Base-by-base conservation (phyloP, 2,888 invertebrate genomes). In the Crioceris asparagi region DNA sequence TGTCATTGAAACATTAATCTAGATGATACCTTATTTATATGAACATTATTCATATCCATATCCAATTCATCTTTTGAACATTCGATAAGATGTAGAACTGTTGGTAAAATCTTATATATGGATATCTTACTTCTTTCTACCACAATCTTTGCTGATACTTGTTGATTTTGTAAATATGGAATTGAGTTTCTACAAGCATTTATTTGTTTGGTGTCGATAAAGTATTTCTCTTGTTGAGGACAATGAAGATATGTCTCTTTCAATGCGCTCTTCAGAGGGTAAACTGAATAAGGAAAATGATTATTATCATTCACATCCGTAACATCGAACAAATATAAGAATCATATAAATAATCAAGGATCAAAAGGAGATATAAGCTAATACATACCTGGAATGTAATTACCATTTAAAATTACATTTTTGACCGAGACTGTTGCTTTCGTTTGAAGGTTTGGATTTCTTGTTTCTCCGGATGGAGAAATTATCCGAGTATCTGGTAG, bases 131-230 rank as follows among this genome's bases (percentile, higher is more conserved):
- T 48, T 37, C 47, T 42, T 34, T 46, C 42, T 14, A 38, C 17
- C 12, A 46, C 36, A 14, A 41, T 29, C n/a, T 32, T 42, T 17
- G 37, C 31, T 7, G 42, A 40, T 7, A 30, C 35, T 17, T 37
- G 36, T 43, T 45, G 45, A 40, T 50, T 49, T 40, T 53, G 48
- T 16, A 51, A 38, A 39, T 48, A 51, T 26, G 48, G 48, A 35
- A 49, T 49, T 2, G 51, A 39, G 32, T 47, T 51, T 38, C 44
- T 35, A 23, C 43, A 45, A 6, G 40, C 35, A 32, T 42, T 38
- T n/a, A 31, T 36, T 25, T 38, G 11, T 32, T 39, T 44, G 17
- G 39, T 45, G 38, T 46, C 45, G 12, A 47, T 45, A 10, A 46
- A 36, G 29, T 47, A 45, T 32, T 44, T 48, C 44, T 52, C 49